Evolutionary conservation across 2,113 vertebrate species (phyloP), one percentile per base, ranked within the genome.

Genomic region (Physeter macrocephalus): DNA sequence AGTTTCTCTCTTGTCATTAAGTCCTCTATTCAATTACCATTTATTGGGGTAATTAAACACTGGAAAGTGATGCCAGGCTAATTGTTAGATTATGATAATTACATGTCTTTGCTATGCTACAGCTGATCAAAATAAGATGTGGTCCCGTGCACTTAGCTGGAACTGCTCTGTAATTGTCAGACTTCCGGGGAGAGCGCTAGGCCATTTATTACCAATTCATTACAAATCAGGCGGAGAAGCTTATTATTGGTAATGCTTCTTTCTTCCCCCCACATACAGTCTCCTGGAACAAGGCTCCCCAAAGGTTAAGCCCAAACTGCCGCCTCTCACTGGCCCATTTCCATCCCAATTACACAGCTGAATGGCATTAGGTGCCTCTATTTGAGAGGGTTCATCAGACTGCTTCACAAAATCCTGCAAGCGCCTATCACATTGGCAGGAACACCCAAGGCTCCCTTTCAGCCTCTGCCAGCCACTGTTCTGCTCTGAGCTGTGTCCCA

Each of bases 71-170:
- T 99, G 99, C 98, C 98, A 98, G 98, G 99, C 99, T 99, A 99
- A 99, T 99, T 99, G 99, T 99, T 99, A 99, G 99, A 99, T 99
- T 99, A 99, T 99, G 99, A 99, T 99, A 99, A 99, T 99, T 99
- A 98, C 98, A 99, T 94, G 98, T 98, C 99, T 99, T 99, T 99
- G 99, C 99, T 99, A 98, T 99, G 98, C 98, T 99, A 99, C 98
- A 99, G 99, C 99, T 99, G 99, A 99, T 99, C 98, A 98, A 98
- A 99, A 98, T 98, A 99, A 99, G 98, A 99, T 98, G 97, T 98
- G 99, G 99, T 99, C 99, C 99, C 93, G 98, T 96, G 74, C 98
- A 99, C 97, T 98, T 96, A 97, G 98, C 96, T 97, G 98, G 98
- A 98, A 98, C 98, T 97, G 95, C 93, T 98, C 98, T 97, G 97